Evolutionary conservation across 2,888 invertebrate species (phyloP).

Genomic region (Rotaria socialis): DNA sequence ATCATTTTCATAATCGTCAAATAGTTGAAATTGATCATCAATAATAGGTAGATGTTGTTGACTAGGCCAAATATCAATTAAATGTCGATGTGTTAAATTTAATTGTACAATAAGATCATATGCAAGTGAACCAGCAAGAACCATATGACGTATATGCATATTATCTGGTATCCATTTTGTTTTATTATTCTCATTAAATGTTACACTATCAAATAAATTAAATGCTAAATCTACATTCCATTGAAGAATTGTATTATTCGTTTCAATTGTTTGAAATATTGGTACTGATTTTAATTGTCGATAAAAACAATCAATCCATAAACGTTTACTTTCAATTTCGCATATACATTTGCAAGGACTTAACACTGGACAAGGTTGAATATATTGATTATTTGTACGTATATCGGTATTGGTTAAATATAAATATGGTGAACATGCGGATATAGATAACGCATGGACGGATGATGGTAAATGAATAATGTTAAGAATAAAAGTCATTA

Average conservation of each 20-base stretch:
- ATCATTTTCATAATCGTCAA: neutral
- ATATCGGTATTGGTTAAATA: neutral
- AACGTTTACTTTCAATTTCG: constrained; percentile 33
- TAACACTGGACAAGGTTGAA: neutral
- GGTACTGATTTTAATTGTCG: neutral
- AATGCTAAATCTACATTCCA: constrained; percentile 29
- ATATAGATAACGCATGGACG: neutral
- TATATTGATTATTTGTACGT: neutral
- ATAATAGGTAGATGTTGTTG: neutral
- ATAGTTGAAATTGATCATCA: neutral
- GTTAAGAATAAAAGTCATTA: neutral
- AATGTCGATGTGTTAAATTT: constrained; percentile 17
- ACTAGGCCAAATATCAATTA: constrained; percentile 20
- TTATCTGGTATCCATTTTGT: neutral
- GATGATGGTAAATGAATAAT: constrained; percentile 1
- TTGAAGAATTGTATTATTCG: neutral
- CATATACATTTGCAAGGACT: constrained; percentile 12
- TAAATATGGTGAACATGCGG: constrained; percentile 18
- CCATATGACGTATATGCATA: neutral
- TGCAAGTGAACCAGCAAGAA: neutral
- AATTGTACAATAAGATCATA: constrained; percentile 8
- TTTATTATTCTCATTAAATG: neutral
- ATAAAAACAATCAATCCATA: constrained; percentile 36
- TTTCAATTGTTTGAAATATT: neutral
- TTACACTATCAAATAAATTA: neutral